Conservation (phyloP, 2,113 vertebrate genomes). For the Vimba vimba region DNA sequence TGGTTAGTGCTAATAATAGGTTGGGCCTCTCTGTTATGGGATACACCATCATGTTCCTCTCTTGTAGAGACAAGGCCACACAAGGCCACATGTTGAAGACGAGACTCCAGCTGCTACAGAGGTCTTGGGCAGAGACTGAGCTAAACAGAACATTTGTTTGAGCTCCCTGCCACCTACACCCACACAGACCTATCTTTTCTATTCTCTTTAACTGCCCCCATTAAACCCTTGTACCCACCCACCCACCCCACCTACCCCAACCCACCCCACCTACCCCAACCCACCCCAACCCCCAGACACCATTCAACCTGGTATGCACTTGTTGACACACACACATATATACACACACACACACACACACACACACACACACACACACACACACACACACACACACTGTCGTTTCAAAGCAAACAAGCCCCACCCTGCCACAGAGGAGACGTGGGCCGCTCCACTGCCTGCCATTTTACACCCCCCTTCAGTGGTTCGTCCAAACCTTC, state of each 20-base stretch:
- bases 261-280: not conserved
- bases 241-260: not conserved
- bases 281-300: conserved; percentile 47
- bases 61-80: not conserved
- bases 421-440: conserved; percentile 64
- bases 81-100: conserved; percentile 10
- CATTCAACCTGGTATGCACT: conserved; percentile 61
- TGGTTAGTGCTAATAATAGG: conserved; percentile 38
- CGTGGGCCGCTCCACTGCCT: conserved; percentile 38
- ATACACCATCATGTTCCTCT: conserved; percentile 10
- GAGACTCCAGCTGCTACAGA: not conserved
- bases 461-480: conserved; percentile 30
- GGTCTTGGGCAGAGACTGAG: not conserved
- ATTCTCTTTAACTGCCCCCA: conserved; percentile 27
- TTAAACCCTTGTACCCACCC: conserved; percentile 13
- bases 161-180: conserved; percentile 26
- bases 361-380: too few species aligned
- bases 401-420: conserved; percentile 72
- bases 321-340: conserved; percentile 47
- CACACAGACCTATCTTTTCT: conserved; percentile 9
- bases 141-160: conserved; percentile 38
- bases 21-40: not conserved
- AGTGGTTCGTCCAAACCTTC: not conserved
- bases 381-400: conserved; percentile 34
- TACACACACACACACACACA: conserved; percentile 35